Percentiles rank a stretch among this genome's conserved stretches.
phyloP scores from a whole-genome alignment of 2,797 vertebrate species.

The Oreochromis mossambicus region DNA sequence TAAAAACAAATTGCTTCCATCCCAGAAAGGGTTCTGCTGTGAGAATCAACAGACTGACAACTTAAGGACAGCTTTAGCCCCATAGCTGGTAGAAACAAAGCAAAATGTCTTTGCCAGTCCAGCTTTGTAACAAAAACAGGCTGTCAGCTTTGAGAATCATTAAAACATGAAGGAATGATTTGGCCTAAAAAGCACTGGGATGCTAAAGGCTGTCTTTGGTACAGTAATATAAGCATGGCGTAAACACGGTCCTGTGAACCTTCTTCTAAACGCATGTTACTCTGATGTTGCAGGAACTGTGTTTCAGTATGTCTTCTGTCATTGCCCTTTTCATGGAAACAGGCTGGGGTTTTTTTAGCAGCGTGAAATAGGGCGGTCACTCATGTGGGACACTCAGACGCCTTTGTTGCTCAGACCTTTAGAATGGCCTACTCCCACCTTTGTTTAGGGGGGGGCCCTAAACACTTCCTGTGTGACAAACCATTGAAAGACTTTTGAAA shows the following conservation, averaged over 20 bases:
- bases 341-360: background rate
- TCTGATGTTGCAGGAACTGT: background rate
- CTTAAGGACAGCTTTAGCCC: conserved; percentile 20
- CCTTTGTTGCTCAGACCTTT: conserved; percentile 49
- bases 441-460: conserved; percentile 43
- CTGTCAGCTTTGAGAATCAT: conserved; percentile 9
- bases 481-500: conserved; percentile 39
- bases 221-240: background rate
- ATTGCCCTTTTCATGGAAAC: background rate
- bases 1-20: conserved; percentile 45
- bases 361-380: conserved; percentile 4
- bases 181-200: background rate
- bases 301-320: background rate
- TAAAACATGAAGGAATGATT: background rate
- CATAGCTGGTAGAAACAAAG: conserved; percentile 16
- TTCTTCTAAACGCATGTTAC: background rate
- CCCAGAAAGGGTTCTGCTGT: background rate
- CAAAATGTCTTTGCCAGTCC: background rate
- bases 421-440: conserved; percentile 34
- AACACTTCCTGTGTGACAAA: conserved; percentile 48
- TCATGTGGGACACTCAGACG: conserved; percentile 9
- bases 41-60: conserved; percentile 41
- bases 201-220: background rate
- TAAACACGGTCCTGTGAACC: background rate
- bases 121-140: conserved; percentile 8